Base-by-base conservation (phyloP, 1,140 invertebrate genomes). In the Orius insidiosus region DNA sequence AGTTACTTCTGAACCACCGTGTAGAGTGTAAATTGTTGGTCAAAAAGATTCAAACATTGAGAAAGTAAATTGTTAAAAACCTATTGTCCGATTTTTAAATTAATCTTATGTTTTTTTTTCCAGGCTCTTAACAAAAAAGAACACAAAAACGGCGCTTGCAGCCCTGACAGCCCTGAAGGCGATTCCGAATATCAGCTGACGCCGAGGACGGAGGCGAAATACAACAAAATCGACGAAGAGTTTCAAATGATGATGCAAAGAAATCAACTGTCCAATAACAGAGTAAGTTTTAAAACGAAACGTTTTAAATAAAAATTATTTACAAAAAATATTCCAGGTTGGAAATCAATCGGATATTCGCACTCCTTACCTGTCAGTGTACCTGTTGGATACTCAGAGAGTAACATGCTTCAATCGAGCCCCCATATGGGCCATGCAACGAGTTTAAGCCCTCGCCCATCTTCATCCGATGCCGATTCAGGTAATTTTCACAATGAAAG, bases 141-240 rank as follows among this genome's bases (percentile, higher is more conserved):
- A 75, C 88, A 95, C 75, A 97, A 97, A 74, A 85, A 84, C 68
- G 90, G 89, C 61, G 83, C 87, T 58, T 89, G 92, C 75, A 92
- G 87, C 58, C 89, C 89, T 14, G 89, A 94, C 63, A 87, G 83
- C 62, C 85, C 86, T 33, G 87, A 92, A 64, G 80, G 78, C 37
- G 88, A 93, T 55, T 68, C 68, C 48, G 85, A 90, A 56, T 94
- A 92, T 67, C 84, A 84, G 59, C 70, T 93, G 55, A 92, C 89
- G 30, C 86, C 89, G 30, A 70, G 86, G 50, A 88, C 85, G 52
- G 89, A 95, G 67, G 86, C 87, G 60, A 94, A 94, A 67, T 95
- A 92, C 71, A 87, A 80, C 57, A 89, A 90, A 67, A 92, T 94
- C 58, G 88, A 93, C 63, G 87, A 96, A 62, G 89, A 95, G 66